Conservation (phyloP, 2,113 vertebrate species). For the Cryptoleucopteryx plumbea region DNA sequence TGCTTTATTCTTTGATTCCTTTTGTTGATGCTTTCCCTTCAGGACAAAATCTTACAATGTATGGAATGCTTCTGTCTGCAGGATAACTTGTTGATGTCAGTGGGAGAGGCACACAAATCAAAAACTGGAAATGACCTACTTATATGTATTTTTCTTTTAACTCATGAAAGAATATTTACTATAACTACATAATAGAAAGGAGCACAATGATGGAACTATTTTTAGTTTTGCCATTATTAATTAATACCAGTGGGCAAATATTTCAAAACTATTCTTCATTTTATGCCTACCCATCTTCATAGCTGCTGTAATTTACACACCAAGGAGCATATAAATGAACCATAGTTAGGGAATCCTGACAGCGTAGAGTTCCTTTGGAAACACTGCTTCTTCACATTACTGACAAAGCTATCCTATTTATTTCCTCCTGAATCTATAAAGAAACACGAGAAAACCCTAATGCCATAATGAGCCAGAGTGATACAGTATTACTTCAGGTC, state of each 20-base stretch:
- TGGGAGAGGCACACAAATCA: not conserved
- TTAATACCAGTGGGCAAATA: not conserved
- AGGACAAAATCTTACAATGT: not conserved
- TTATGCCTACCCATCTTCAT: not conserved
- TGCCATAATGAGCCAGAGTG: not conserved
- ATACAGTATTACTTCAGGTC: not conserved
- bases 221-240: not conserved
- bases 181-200: not conserved
- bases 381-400: not conserved
- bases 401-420: not conserved
- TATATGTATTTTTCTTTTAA: not conserved
- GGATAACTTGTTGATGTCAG: not conserved
- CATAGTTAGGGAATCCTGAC: not conserved
- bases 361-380: not conserved
- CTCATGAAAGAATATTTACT: not conserved
- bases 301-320: not conserved
- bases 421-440: not conserved
- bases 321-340: not conserved
- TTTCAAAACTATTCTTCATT: not conserved
- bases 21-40: not conserved
- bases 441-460: not conserved
- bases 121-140: not conserved
- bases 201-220: not conserved
- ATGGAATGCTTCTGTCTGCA: not conserved
- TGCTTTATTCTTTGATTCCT: not conserved